A percentile compares a stretch with the other conserved stretches of the same genome.
Conservation (phyloP, 1,140 invertebrate genomes). For the Aphelinus atriplicis region DNA sequence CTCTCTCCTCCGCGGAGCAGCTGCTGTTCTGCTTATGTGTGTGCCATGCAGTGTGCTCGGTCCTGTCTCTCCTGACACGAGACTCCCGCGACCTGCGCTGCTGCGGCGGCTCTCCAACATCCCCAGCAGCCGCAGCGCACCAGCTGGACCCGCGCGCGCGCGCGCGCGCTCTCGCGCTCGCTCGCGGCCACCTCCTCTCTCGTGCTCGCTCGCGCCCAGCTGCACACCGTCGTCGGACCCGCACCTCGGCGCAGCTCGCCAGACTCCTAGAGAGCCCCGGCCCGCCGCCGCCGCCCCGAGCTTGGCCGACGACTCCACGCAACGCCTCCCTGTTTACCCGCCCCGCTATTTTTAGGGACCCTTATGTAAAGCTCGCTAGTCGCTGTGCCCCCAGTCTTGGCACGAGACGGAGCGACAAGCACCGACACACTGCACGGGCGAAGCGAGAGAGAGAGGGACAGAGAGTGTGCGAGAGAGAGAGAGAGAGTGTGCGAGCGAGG, state of each 20-base stretch:
- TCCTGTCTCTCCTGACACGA: neutral
- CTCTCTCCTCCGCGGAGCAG: no score
- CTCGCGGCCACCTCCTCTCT: no score
- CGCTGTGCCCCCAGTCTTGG: neutral
- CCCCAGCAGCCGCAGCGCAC: no score
- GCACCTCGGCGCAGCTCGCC: neutral
- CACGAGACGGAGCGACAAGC: neutral
- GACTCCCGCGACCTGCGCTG: neutral
- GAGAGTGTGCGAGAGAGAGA: neutral
- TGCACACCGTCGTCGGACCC: neutral
- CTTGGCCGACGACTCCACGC: no score
- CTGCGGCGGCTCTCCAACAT: neutral
- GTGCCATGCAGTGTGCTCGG: neutral
- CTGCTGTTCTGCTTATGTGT: neutral
- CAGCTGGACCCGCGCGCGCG: no score
- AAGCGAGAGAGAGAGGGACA: neutral
- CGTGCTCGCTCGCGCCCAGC: neutral
- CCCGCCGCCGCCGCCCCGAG: no score
- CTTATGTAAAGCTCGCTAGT: neutral
- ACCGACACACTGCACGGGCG: neutral
- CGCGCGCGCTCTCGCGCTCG: no score
- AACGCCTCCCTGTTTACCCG: no score
- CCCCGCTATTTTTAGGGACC: no score
- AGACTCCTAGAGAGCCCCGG: no score
- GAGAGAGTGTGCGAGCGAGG: neutral